These are phyloP conservation scores for Ammodytes marinus DNA, from an alignment of 2,113 vertebrate genomes.

Conservation along the genomic window DNA sequence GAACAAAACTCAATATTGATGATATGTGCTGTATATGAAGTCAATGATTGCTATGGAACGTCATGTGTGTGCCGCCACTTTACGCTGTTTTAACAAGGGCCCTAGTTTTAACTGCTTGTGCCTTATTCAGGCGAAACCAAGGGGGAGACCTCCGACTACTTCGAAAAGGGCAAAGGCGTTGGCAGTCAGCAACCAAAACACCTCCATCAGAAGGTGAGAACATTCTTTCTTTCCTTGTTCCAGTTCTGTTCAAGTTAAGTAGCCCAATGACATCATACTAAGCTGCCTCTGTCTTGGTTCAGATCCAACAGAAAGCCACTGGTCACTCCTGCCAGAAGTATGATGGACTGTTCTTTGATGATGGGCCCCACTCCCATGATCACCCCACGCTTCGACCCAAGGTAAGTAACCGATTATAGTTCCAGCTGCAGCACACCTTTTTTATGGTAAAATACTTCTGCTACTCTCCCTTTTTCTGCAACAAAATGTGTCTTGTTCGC, in stretches of 20 bases:
- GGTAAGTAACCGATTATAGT: conserved; percentile 56
- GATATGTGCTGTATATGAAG: neutral
- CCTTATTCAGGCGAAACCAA: conserved; percentile 64
- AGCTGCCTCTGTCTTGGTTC: conserved; percentile 9
- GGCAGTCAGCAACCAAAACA: conserved; percentile 72
- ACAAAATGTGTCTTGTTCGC: neutral
- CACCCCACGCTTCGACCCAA: conserved; percentile 85
- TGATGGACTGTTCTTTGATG: conserved; percentile 79
- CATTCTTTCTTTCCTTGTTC: neutral
- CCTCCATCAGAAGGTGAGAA: conserved; percentile 74
- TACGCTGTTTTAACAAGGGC: neutral
- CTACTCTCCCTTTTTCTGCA: neutral
- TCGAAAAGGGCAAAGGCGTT: conserved; percentile 77
- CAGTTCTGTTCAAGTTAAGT: neutral
- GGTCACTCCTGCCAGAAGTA: conserved; percentile 79
- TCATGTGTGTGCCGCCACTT: neutral
- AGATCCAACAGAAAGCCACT: conserved; percentile 81
- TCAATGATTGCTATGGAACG: neutral
- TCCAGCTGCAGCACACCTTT: no score
- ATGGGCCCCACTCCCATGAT: conserved; percentile 83
- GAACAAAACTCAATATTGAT: neutral
- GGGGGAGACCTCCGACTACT: conserved; percentile 78
- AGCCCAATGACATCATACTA: neutral
- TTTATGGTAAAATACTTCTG: neutral
- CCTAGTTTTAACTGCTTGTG: conserved; percentile 6